Base-by-base conservation (phyloP, 2,113 vertebrate genomes). In the Plecturocebus donacophilus region DNA sequence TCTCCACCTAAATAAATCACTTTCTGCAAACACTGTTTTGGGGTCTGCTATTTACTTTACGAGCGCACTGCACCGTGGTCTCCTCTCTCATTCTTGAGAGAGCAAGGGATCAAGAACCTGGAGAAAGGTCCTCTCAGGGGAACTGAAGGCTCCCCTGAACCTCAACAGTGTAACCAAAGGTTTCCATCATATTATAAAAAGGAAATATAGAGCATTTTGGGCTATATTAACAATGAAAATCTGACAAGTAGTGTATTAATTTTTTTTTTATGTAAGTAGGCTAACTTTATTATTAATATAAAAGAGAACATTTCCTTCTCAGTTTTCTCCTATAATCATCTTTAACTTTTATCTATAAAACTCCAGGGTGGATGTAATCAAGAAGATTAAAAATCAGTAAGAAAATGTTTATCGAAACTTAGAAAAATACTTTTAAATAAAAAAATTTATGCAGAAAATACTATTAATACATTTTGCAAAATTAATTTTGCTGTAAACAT, bases 391-490 rank as follows among this genome's bases (percentile, higher is more conserved):
- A 10, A 61, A 93, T 90, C 6, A 73, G 11, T 25, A 92, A 52
- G 56, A 87, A 86, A 56, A 38, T 23, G 8, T 87, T 84, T 23
- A 61, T 17, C 58, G 70, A 70, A 82, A 52, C 32, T 84, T 52
- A 93, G 42, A 86, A 81, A 66, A 38, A 13, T 16, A 47, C 47
- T 70, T 81, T 90, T 61, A 66, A 42, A 68, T 66, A 73, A 7
- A n/a, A 82, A n/a, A 17, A 32, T 45, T 58, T 95, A 79, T 19
- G 70, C 71, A 21, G 49, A 61, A 97, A 95, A 95, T 96, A 94
- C 25, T 73, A 71, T n/a, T 95, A 97, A 54, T 95, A 95, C 91
- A 96, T 94, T 97, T 95, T 94, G 42, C 25, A 95, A 98, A 97
- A 98, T 96, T 96, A 90, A 73, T 83, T 96, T 95, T 77, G 84